Evolutionary conservation across 2,888 invertebrate genomes (phyloP).

Genomic region (Salticus scenicus): DNA sequence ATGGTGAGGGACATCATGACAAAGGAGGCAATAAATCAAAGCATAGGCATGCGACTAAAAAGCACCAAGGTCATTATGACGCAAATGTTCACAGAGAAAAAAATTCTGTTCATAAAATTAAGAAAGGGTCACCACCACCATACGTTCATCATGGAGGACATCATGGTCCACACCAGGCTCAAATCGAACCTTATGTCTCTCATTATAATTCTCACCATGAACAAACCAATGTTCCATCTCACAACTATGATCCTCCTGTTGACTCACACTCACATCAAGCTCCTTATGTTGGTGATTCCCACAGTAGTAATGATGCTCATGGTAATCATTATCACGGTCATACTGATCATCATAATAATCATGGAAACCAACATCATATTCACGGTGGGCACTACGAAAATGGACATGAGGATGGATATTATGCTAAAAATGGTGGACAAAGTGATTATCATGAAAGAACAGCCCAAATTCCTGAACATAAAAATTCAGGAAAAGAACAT

Average conservation of each 20-base stretch:
- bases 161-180: slow-evolving; percentile 19
- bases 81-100: slow-evolving; percentile 22
- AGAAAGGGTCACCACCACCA: slow-evolving; percentile 33
- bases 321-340: neutral
- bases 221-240: neutral
- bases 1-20: slow-evolving; percentile 33
- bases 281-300: neutral
- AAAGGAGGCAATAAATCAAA: slow-evolving; percentile 36
- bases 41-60: slow-evolving; percentile 35
- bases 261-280: neutral
- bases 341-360: neutral
- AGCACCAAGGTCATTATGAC: slow-evolving; percentile 46
- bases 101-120: slow-evolving; percentile 25
- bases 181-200: slow-evolving; percentile 18
- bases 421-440: neutral
- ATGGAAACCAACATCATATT: neutral
- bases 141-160: neutral
- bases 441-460: slow-evolving; percentile 5
- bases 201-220: slow-evolving; percentile 2
- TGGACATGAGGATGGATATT: neutral
- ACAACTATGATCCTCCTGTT: neutral
- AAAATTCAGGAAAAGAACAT: neutral
- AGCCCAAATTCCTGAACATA: neutral
- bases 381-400: neutral
- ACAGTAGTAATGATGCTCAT: neutral